These are phyloP conservation scores for Tokudaia muenninki DNA, from an alignment of 2,797 vertebrate species.

Conservation along the genomic window DNA sequence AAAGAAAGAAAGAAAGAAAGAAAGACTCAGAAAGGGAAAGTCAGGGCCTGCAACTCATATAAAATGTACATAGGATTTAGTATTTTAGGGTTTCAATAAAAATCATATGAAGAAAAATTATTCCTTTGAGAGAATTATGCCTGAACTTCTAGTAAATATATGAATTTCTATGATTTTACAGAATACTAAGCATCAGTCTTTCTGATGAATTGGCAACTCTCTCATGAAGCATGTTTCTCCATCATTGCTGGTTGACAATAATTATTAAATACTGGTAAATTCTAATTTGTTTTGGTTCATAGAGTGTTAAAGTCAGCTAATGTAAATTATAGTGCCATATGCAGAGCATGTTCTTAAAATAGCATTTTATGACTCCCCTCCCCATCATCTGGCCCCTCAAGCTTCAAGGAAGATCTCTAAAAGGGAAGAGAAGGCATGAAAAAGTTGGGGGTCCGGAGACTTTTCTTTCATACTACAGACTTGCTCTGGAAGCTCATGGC, in stretches of 20 bases:
- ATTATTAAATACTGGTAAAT: background rate
- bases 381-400: background rate
- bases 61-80: background rate
- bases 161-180: background rate
- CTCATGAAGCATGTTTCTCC: background rate
- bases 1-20: background rate
- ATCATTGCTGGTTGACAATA: background rate
- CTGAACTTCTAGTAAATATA: background rate
- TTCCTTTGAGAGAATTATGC: background rate
- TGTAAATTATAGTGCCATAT: background rate
- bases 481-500: background rate
- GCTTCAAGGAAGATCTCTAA: background rate
- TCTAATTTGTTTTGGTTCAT: conserved; percentile 16
- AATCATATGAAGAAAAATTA: background rate
- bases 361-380: background rate
- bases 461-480: background rate
- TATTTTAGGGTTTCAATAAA: background rate
- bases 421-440: background rate
- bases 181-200: background rate
- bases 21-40: background rate
- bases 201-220: background rate
- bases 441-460: too few relatives aligned
- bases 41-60: background rate
- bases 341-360: background rate
- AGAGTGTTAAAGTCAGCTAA: background rate